phyloP scores from a whole-genome alignment of 1,140 invertebrate species.

The Asbolus verrucosus region DNA sequence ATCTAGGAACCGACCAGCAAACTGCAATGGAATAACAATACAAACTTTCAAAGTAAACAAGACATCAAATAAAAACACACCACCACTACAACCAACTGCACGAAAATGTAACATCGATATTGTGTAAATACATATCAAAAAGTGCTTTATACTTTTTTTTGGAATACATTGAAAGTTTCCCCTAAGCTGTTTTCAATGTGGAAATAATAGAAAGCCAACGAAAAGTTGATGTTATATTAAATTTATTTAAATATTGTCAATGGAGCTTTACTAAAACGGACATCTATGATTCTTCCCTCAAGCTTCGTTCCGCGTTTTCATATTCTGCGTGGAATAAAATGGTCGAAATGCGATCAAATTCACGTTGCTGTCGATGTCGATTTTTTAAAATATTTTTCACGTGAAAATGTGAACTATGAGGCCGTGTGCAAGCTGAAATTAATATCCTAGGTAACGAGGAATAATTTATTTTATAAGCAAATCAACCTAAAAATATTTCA shows the following conservation, averaged over 20 bases:
- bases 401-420: no score
- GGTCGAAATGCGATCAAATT: no score
- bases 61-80: slow-evolving; percentile 30
- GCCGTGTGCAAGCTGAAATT: no score
- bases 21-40: slow-evolving; percentile 28
- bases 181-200: slow-evolving; percentile 56
- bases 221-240: slow-evolving; percentile 46
- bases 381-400: no score
- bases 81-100: slow-evolving; percentile 42
- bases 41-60: slow-evolving; percentile 36
- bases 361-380: no score
- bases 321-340: no score
- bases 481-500: no score
- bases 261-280: slow-evolving; percentile 2
- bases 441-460: no score
- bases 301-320: slow-evolving; percentile 5
- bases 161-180: slow-evolving; percentile 56
- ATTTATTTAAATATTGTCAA: slow-evolving; percentile 49
- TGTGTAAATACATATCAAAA: slow-evolving; percentile 56
- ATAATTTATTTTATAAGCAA: no score
- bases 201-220: slow-evolving; percentile 48
- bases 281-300: neutral
- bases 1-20: neutral
- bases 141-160: slow-evolving; percentile 55
- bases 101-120: slow-evolving; percentile 49